These are phyloP conservation scores for Sylvia atricapilla DNA, from an alignment of 2,113 vertebrate genomes.

Conservation along the genomic window DNA sequence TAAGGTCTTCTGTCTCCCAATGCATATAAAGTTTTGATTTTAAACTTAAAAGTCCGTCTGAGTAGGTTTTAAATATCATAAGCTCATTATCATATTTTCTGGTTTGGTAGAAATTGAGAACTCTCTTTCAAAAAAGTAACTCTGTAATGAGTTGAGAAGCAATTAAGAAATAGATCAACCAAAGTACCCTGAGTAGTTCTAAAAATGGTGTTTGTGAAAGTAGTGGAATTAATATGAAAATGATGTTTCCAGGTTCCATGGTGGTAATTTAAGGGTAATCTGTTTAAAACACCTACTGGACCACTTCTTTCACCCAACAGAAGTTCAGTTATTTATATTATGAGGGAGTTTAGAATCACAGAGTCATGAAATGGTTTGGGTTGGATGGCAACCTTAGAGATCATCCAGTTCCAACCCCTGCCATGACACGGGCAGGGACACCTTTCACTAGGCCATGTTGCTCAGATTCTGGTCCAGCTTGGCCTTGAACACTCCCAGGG, in stretches of 20 bases:
- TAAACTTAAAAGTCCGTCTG: neutral
- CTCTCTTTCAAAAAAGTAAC: neutral
- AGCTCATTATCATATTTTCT: neutral
- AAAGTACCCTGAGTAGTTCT: neutral
- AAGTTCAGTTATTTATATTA: neutral
- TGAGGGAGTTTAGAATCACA: neutral
- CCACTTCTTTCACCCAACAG: neutral
- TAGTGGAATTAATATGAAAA: neutral
- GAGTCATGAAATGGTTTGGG: neutral
- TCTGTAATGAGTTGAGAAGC: neutral
- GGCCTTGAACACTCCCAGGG: neutral
- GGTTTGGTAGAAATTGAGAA: neutral
- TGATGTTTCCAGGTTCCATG: neutral
- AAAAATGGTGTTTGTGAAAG: neutral
- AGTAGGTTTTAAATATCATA: neutral
- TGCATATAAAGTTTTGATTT: neutral
- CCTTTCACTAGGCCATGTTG: neutral
- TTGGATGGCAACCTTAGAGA: neutral
- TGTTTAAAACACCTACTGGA: neutral
- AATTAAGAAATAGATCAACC: neutral
- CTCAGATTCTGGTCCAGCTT: neutral
- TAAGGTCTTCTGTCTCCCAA: neutral
- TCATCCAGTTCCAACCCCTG: neutral
- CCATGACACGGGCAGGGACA: neutral
- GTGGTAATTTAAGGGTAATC: neutral